Conservation (phyloP, 2,113 vertebrate species). For the Dascyllus trimaculatus region DNA sequence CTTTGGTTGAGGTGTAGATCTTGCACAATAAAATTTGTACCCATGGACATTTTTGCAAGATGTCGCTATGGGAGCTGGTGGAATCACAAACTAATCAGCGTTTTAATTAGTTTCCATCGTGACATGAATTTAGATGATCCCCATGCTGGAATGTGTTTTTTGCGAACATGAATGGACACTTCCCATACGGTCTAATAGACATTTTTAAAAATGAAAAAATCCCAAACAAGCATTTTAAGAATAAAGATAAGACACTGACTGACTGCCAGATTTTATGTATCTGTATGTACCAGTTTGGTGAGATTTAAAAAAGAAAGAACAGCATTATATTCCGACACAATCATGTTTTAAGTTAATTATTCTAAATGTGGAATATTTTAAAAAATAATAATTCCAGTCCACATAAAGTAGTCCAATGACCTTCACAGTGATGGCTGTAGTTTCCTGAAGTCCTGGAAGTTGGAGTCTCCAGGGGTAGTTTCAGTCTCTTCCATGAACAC, state of each 20-base stretch:
- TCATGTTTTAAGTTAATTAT: constrained; percentile 60
- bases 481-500: background rate
- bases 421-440: constrained; percentile 60
- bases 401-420: constrained; percentile 32
- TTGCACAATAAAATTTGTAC: background rate
- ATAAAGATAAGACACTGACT: background rate
- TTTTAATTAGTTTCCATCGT: background rate
- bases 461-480: constrained; percentile 8
- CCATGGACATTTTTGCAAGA: background rate
- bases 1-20: background rate
- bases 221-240: background rate
- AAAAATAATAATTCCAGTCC: constrained; percentile 33
- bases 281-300: constrained; percentile 1
- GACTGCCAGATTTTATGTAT: background rate
- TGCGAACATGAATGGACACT: background rate
- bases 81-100: background rate
- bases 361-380: constrained; percentile 38
- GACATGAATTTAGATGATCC: background rate
- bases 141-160: background rate
- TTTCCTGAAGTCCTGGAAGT: constrained; percentile 27
- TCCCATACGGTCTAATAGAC: background rate
- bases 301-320: background rate
- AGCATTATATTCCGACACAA: background rate
- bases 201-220: constrained; percentile 2
- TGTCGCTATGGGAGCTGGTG: background rate